These are phyloP conservation scores for Campaea margaritaria DNA, from an alignment of 2,888 invertebrate species.

Conservation along the genomic window DNA sequence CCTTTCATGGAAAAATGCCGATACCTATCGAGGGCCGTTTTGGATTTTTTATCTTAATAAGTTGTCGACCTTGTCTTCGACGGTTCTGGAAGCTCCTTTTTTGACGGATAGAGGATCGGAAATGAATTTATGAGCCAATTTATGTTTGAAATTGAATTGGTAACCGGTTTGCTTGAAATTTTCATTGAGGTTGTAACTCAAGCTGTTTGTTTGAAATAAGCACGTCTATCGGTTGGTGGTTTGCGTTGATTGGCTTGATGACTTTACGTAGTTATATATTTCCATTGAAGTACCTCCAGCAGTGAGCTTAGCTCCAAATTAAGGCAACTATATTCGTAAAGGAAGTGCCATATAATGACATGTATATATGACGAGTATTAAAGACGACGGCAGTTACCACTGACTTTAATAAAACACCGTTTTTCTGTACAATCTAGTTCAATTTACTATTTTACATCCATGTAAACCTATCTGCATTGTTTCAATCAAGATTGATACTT, in stretches of 20 bases:
- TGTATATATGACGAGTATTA: too few species aligned
- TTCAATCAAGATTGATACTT: conserved; percentile 14
- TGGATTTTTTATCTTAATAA: conserved; percentile 20
- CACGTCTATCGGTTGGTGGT: not conserved
- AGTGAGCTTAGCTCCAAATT: too few species aligned
- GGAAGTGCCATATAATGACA: too few species aligned
- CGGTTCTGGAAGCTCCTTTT: not conserved
- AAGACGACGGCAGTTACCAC: too few species aligned
- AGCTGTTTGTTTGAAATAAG: not conserved
- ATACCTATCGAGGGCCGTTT: conserved; percentile 22
- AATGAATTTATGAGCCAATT: conserved; percentile 18
- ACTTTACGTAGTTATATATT: too few species aligned
- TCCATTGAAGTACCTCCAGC: too few species aligned
- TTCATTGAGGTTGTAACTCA: not conserved
- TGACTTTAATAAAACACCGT: too few species aligned
- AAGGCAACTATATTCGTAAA: too few species aligned
- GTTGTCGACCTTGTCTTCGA: conserved; percentile 9
- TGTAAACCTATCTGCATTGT: conserved; percentile 2
- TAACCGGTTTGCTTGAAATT: not conserved
- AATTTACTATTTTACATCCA: too few species aligned
- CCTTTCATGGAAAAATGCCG: conserved; percentile 30
- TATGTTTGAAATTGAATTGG: conserved; percentile 6
- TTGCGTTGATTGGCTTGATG: too few species aligned
- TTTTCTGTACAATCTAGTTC: too few species aligned
- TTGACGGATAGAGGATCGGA: conserved; percentile 10